Evolutionary conservation across 2,797 vertebrate species (phyloP), one percentile per base, ranked within the genome.

Genomic region (Pseudochirops cupreus): DNA sequence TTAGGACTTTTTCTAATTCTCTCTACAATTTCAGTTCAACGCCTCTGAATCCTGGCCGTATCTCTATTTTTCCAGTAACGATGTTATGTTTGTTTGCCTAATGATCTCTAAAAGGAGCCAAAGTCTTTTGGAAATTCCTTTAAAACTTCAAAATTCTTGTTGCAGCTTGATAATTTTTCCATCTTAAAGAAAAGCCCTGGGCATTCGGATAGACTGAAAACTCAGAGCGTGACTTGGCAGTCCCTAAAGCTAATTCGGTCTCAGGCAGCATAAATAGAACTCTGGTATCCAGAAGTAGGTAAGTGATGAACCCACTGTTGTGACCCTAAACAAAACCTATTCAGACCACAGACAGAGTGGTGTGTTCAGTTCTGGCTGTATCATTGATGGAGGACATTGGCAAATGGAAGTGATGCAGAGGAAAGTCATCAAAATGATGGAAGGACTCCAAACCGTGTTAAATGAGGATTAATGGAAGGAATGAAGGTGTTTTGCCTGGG

Each of bases 141-240:
- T 92, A 93, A 93, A 39, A 57, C 5, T 46, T 50, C 67, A 74
- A 67, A 26, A 12, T 9, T 54, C 54, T 94, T 91, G 52, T n/a
- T 87, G 93, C 94, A 53, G 18, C 62, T 59, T 31, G 39, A n/a
- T 89, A 33, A 2, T 21, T 33, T 91, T 91, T 94, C 89, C 67
- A n/a, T 95, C 94, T 93, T 92, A 90, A 62, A 92, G 46, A 95
- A 87, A 87, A 87, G 39, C 74, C 74, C 74, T 87, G 39, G 24
- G 39, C 39, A 87, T 87, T 87, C 3, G 24, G 74, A 24, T 50
- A 87, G 24, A 46, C 74, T 87, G 39, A 39, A 87, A 26, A 9
- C 39, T 87, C 74, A 87, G 74, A 87, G 74, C 3, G 10, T 87
- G 74, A 87, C 39, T 87, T 87, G 39, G 74, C 74, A 87, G 74